These are phyloP conservation scores for Saiga tatarica DNA, from an alignment of 2,113 vertebrate species.

Conservation along the genomic window DNA sequence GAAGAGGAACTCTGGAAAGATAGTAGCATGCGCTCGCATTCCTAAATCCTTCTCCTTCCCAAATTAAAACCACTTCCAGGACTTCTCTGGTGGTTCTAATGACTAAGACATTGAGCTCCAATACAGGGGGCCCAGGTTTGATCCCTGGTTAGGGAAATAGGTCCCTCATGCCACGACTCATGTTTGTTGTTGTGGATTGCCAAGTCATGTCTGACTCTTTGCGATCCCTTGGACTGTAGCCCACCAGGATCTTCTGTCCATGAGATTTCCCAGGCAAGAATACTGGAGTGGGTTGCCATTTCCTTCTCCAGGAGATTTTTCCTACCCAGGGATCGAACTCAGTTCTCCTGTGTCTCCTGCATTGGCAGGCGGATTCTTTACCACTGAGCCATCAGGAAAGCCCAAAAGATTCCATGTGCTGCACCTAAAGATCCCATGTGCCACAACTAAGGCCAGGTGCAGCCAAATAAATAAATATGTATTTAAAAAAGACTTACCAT, in stretches of 20 bases:
- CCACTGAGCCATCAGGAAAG: not conserved
- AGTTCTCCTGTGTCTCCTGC: not conserved
- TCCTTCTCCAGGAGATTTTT: not conserved
- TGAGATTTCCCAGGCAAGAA: not conserved
- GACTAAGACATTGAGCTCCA: not conserved
- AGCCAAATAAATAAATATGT: not conserved
- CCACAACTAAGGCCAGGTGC: not conserved
- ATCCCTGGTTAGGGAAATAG: not conserved
- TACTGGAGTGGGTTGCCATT: not conserved
- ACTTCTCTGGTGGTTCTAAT: not conserved
- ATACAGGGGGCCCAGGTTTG: not conserved
- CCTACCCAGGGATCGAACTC: not conserved
- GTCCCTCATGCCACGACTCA: not conserved
- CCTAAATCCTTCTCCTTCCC: not conserved
- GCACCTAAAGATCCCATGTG: not conserved
- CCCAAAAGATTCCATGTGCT: not conserved
- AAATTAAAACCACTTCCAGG: not conserved
- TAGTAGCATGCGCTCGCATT: not conserved
- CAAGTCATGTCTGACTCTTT: not conserved
- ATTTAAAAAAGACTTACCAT: not conserved
- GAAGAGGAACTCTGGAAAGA: not conserved
- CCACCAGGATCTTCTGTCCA: not conserved
- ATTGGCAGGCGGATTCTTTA: not conserved
- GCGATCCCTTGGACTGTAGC: accelerated
- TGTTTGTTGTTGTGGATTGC: not conserved